Evolutionary conservation across 2,113 vertebrate genomes (phyloP).

Genomic region (Eubucco bourcierii): DNA sequence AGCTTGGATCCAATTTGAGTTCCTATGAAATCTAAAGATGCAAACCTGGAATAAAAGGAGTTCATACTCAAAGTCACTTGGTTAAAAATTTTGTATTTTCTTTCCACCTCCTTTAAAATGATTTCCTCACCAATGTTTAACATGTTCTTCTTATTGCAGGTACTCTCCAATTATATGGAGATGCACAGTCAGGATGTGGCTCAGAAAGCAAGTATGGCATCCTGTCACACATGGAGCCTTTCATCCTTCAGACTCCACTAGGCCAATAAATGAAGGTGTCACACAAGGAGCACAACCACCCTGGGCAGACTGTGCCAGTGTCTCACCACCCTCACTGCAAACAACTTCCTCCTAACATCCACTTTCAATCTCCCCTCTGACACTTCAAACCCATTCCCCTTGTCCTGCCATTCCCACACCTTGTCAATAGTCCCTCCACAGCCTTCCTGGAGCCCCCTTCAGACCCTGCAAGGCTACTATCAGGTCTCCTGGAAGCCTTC

Average conservation of each 20-base stretch:
- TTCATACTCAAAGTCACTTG: background rate
- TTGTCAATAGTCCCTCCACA: too few relatives aligned
- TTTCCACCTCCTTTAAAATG: background rate
- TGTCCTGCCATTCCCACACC: too few relatives aligned
- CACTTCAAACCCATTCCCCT: too few relatives aligned
- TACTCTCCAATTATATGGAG: background rate
- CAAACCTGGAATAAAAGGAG: background rate
- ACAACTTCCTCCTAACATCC: too few relatives aligned
- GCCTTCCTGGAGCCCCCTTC: too few relatives aligned
- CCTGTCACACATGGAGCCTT: background rate
- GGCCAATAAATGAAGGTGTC: background rate
- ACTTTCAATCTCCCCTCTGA: too few relatives aligned
- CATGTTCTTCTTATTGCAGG: rapidly evolving
- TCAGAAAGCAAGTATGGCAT: background rate
- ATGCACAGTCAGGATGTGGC: background rate
- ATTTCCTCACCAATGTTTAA: background rate
- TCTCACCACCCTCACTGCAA: too few relatives aligned
- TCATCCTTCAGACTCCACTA: background rate
- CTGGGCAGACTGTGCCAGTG: too few relatives aligned
- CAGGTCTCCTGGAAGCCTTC: too few relatives aligned
- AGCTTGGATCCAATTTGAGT: too few relatives aligned
- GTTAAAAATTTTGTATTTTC: background rate
- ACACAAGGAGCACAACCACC: too few relatives aligned
- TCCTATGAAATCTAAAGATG: background rate
- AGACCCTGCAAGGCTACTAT: too few relatives aligned